These are phyloP conservation scores for Myrmophylax atrothorax DNA, from an alignment of 2,113 vertebrate genomes.

Conservation along the genomic window DNA sequence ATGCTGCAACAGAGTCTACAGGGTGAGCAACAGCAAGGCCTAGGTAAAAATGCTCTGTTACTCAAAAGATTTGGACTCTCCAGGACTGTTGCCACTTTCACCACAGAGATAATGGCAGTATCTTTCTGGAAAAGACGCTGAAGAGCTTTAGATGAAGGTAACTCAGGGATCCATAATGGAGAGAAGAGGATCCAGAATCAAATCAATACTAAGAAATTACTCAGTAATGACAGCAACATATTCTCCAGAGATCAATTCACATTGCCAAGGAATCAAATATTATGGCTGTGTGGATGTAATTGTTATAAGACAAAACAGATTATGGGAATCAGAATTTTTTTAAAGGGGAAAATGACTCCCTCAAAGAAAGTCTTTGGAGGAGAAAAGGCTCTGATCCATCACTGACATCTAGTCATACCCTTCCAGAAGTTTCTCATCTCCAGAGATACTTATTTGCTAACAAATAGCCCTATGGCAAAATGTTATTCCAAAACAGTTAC, in stretches of 20 bases:
- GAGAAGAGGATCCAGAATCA: not conserved
- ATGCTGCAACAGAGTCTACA: not conserved
- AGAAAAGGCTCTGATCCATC: not conserved
- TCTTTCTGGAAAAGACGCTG: not conserved
- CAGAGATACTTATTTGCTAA: not conserved
- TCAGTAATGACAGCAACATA: not conserved
- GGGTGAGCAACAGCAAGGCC: not conserved
- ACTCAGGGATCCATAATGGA: not conserved
- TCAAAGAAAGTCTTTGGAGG: not conserved
- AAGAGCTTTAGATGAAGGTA: not conserved
- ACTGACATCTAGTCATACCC: not conserved
- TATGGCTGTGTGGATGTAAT: not conserved
- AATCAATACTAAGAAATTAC: not conserved
- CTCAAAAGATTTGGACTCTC: not conserved
- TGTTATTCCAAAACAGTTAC: not conserved
- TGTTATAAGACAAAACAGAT: not conserved
- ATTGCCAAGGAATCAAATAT: not conserved
- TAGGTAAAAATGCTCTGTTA: not conserved
- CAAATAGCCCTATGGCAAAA: not conserved
- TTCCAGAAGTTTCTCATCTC: not conserved
- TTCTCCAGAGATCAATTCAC: not conserved
- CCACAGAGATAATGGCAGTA: not conserved
- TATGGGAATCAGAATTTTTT: not conserved
- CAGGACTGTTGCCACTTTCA: not conserved
- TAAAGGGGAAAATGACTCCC: not conserved